Conservation (phyloP, 2,888 invertebrate genomes). For the Achlya flavicornis region DNA sequence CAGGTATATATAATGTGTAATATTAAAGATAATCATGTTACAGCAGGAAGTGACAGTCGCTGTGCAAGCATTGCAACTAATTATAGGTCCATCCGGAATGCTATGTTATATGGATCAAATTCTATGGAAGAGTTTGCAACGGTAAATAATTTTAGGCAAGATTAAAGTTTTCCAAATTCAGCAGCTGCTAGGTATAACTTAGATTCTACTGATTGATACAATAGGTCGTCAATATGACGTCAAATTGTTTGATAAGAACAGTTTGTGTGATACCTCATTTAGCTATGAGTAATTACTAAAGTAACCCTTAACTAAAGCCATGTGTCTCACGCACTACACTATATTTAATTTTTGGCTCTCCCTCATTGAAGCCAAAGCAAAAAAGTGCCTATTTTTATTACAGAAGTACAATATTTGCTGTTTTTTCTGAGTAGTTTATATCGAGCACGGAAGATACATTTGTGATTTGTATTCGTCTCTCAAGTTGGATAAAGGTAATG, state of each 20-base stretch:
- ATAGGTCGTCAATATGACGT: too few species aligned
- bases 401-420: neutral
- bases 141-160: too few species aligned
- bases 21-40: slow-evolving; percentile 3
- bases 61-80: slow-evolving; percentile 11
- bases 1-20: neutral
- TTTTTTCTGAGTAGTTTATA: too few species aligned
- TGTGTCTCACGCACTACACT: neutral
- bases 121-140: neutral
- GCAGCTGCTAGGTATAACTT: too few species aligned
- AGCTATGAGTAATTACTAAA: neutral
- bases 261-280: neutral
- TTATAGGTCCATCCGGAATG: slow-evolving; percentile 12
- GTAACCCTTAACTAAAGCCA: neutral
- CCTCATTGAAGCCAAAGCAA: neutral
- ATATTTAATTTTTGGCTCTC: neutral
- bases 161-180: too few species aligned
- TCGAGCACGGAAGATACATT: neutral
- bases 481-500: slow-evolving; percentile 21
- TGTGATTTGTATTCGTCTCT: neutral
- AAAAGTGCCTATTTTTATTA: neutral
- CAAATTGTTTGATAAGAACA: too few species aligned
- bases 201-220: too few species aligned
- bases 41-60: slow-evolving; percentile 19
- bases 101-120: neutral